Conservation (phyloP, 2,797 vertebrate species). For the Perdix hodgsoniae region DNA sequence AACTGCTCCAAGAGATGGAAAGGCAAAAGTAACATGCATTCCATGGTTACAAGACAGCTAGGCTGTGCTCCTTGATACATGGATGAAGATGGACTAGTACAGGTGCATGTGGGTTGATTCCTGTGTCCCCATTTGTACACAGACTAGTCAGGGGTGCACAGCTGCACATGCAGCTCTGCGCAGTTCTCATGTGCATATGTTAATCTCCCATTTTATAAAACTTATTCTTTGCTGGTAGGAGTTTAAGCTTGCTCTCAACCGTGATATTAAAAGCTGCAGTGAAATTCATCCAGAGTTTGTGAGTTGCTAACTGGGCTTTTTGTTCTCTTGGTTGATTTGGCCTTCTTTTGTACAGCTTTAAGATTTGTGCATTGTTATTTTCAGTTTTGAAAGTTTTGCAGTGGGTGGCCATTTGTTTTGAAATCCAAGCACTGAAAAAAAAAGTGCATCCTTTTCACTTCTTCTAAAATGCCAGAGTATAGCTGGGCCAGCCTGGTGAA, state of each 20-base stretch:
- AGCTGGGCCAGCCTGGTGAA: neutral
- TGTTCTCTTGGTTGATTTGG: neutral
- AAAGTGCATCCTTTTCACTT: neutral
- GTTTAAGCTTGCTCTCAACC: neutral
- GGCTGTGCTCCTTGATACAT: neutral
- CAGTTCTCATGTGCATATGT: neutral
- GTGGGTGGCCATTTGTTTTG: neutral
- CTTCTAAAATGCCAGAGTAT: neutral
- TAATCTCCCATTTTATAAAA: neutral
- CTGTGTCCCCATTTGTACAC: rapidly evolving
- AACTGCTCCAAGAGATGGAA: neutral
- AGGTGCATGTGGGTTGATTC: rapidly evolving
- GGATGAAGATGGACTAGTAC: rapidly evolving
- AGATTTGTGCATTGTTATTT: neutral
- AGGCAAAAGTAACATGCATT: neutral
- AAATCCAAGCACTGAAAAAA: neutral
- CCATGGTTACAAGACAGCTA: neutral
- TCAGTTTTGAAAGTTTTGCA: neutral
- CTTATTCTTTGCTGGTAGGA: neutral
- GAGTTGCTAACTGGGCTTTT: neutral
- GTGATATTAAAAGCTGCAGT: neutral
- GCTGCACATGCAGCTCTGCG: neutral
- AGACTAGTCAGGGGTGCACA: rapidly evolving
- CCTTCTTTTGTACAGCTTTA: neutral
- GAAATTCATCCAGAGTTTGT: neutral